Conservation (phyloP, 2,113 vertebrate genomes). For the Brienomyrus longianalis region DNA sequence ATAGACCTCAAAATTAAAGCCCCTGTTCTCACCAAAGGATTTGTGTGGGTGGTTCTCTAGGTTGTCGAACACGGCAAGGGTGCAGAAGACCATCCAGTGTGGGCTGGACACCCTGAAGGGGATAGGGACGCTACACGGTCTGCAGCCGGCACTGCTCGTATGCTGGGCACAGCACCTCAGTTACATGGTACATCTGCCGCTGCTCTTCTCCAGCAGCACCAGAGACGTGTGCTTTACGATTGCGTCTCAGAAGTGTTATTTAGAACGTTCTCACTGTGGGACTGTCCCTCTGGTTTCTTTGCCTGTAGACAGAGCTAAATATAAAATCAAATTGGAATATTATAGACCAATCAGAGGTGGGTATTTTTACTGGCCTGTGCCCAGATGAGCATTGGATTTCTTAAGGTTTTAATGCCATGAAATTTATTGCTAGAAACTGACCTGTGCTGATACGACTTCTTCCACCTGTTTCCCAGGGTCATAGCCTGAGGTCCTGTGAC, state of each 20-base stretch:
- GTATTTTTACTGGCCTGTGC: neutral
- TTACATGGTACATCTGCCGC: conserved; percentile 60
- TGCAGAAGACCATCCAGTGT: conserved; percentile 79
- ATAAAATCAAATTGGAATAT: neutral
- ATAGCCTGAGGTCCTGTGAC: conserved; percentile 79
- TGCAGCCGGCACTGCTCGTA: conserved; percentile 82
- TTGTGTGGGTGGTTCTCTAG: conserved; percentile 45
- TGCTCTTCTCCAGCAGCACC: neutral
- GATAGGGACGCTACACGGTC: conserved; percentile 76
- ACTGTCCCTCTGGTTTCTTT: neutral
- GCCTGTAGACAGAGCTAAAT: conserved; percentile 5
- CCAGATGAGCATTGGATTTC: conserved; percentile 5
- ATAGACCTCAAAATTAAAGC: neutral
- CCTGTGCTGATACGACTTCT: neutral
- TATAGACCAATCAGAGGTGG: neutral
- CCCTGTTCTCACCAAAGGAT: neutral
- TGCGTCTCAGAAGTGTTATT: neutral
- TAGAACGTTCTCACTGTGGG: neutral
- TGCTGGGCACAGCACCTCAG: conserved; percentile 85
- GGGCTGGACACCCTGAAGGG: conserved; percentile 74
- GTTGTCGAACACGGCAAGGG: conserved; percentile 74
- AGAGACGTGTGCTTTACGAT: neutral
- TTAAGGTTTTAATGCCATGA: neutral
- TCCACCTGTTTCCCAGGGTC: conserved; percentile 57
- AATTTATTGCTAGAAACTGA: neutral